A percentile compares a stretch with the other conserved stretches of the same genome.
These are phyloP conservation scores for Oophaga pumilio DNA, from an alignment of 2,113 vertebrate genomes.

Conservation along the genomic window DNA sequence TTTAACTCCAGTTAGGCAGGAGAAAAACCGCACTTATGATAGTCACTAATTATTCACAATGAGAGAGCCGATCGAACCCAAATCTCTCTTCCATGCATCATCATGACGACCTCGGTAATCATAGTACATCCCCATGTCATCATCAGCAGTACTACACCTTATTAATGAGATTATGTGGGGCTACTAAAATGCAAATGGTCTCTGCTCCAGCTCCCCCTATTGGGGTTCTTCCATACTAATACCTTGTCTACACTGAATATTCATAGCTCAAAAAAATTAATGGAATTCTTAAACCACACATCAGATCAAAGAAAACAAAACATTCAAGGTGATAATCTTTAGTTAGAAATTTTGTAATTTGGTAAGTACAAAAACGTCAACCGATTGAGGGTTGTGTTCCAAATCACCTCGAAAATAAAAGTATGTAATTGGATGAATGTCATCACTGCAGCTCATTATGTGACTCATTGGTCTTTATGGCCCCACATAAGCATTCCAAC, in stretches of 20 bases:
- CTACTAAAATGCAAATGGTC: background rate
- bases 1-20: background rate
- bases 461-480: too few relatives aligned
- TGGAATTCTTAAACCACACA: too few relatives aligned
- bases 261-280: too few relatives aligned
- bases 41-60: background rate
- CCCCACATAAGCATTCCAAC: too few relatives aligned
- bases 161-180: conserved; percentile 2
- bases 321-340: too few relatives aligned
- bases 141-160: background rate
- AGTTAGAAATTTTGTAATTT: too few relatives aligned
- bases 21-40: background rate
- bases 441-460: too few relatives aligned
- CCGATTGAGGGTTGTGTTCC: too few relatives aligned
- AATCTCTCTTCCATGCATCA: background rate
- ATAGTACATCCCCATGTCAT: background rate
- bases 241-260: background rate
- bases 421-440: too few relatives aligned
- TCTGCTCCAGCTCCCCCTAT: background rate
- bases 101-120: background rate
- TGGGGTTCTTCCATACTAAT: background rate
- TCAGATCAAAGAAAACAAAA: too few relatives aligned
- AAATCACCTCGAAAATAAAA: too few relatives aligned
- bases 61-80: background rate
- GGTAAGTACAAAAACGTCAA: too few relatives aligned